A percentile compares a stretch with the other conserved stretches of the same genome.
Conservation (phyloP, 2,113 vertebrate species). For the Hippocampus comes region DNA sequence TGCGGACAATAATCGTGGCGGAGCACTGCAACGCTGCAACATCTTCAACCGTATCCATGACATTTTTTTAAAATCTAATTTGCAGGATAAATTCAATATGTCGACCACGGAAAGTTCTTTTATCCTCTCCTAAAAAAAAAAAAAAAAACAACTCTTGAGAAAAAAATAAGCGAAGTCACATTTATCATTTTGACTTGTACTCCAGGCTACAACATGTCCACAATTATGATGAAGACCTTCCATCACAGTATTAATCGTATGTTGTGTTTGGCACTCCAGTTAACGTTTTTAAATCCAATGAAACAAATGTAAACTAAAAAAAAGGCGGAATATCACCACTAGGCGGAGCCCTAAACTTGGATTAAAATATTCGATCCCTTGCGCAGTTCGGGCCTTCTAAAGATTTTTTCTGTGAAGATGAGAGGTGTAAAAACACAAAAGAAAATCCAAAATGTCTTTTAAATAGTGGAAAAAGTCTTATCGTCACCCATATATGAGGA, state of each 20-base stretch:
- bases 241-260: not conserved
- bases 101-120: not conserved
- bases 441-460: not conserved
- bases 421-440: not conserved
- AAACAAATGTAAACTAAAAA: not conserved
- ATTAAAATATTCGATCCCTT: not conserved
- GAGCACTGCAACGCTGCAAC: constrained; percentile 21
- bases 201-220: too few species aligned
- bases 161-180: not conserved
- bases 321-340: not conserved
- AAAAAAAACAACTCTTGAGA: not conserved
- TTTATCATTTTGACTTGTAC: not conserved
- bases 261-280: not conserved
- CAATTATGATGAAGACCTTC: not conserved
- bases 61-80: not conserved
- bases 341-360: constrained; percentile 10
- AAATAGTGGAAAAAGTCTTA: not conserved
- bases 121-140: not conserved
- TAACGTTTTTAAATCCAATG: not conserved
- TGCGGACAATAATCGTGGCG: not conserved
- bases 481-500: too few species aligned
- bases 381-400: not conserved
- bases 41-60: constrained; percentile 32
- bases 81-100: not conserved
- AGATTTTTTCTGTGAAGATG: not conserved